Conservation (phyloP, 1,140 invertebrate genomes). For the Papilio polytes region DNA sequence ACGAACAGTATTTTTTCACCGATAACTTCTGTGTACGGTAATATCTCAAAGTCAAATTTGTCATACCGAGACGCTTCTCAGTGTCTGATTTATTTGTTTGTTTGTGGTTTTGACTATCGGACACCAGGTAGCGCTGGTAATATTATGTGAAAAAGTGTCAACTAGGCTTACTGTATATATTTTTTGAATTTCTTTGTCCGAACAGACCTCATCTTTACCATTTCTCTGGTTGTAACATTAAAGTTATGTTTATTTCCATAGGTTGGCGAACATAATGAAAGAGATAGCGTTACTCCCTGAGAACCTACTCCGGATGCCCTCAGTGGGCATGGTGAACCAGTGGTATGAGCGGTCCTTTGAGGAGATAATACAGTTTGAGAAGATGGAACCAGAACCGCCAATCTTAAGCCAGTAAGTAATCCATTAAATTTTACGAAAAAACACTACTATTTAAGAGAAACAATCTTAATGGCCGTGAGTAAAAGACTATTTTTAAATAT, state of each 20-base stretch:
- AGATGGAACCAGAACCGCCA: constrained; percentile 86
- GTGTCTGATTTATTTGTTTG: too few species aligned
- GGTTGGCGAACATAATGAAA: constrained; percentile 99
- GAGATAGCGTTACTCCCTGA: constrained; percentile 97
- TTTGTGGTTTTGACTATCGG: too few species aligned
- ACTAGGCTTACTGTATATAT: too few species aligned
- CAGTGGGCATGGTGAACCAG: constrained; percentile 93
- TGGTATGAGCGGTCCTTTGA: constrained; percentile 97
- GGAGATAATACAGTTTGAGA: constrained; percentile 97
- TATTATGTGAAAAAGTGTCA: too few species aligned
- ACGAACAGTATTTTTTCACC: too few species aligned
- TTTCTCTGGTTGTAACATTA: too few species aligned
- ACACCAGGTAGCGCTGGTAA: too few species aligned
- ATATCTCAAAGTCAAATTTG: too few species aligned
- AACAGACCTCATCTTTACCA: too few species aligned
- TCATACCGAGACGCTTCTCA: too few species aligned
- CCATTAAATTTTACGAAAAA: neutral
- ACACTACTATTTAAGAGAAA: neutral
- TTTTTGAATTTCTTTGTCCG: too few species aligned
- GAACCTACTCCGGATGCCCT: constrained; percentile 94
- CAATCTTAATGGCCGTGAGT: neutral
- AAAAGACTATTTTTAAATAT: neutral
- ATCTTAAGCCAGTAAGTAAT: constrained; percentile 67
- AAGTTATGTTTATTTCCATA: constrained; percentile 51
- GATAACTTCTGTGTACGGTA: too few species aligned